Conservation (phyloP, 2,888 invertebrate species). For the Acronicta psi region DNA sequence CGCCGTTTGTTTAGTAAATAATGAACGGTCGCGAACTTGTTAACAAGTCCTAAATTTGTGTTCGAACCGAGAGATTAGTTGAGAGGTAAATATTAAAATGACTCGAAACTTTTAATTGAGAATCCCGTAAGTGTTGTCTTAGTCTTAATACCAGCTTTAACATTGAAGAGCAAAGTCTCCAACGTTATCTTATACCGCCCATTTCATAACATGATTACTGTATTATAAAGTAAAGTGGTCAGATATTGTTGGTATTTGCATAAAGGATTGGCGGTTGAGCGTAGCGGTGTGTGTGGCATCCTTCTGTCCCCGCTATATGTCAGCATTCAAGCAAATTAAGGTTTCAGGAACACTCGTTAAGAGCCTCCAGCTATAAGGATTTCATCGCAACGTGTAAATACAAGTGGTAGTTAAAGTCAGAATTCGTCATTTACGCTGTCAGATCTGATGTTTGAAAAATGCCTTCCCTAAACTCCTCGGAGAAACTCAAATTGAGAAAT, state of each 20-base stretch:
- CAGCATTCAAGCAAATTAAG: constrained; percentile 72
- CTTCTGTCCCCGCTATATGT: constrained; percentile 64
- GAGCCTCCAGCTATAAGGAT: constrained; percentile 58
- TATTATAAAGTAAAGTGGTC: constrained; percentile 68
- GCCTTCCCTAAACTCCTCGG: constrained; percentile 26
- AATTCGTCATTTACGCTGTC: constrained; percentile 66
- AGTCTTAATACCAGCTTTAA: constrained; percentile 44
- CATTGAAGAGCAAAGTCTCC: constrained; percentile 32
- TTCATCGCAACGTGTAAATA: constrained; percentile 59
- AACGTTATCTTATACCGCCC: constrained; percentile 56
- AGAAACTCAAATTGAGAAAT: constrained; percentile 33
- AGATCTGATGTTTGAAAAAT: constrained; percentile 50
- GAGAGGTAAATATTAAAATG: constrained; percentile 43
- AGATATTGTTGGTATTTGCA: constrained; percentile 78
- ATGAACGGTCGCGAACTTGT: constrained; percentile 76
- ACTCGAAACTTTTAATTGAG: constrained; percentile 52
- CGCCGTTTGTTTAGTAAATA: constrained; percentile 81
- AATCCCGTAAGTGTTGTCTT: constrained; percentile 36
- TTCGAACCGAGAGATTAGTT: constrained; percentile 55
- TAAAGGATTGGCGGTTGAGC: constrained; percentile 76
- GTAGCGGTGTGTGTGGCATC: constrained; percentile 74
- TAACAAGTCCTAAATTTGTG: constrained; percentile 71
- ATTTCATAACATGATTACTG: constrained; percentile 66
- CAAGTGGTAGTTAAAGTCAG: constrained; percentile 48
- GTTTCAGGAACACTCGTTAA: constrained; percentile 79